Base-by-base conservation (phyloP, 1,140 invertebrate genomes). In the Solenopsis invicta region DNA sequence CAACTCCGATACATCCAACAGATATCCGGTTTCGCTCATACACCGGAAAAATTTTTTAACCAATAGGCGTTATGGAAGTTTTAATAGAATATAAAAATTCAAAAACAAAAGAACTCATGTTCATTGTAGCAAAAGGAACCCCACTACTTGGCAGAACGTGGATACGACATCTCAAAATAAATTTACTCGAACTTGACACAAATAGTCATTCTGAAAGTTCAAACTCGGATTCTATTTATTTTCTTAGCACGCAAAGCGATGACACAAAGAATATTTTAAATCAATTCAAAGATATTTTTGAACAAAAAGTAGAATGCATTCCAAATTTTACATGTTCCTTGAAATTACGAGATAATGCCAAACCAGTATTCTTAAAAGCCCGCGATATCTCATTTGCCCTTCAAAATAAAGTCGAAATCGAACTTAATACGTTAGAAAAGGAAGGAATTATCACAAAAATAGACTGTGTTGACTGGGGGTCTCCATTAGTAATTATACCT, bases 11-110 rank as follows among this genome's bases (percentile, higher is more conserved):
- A 16, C 54, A 56, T 8, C 54, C 54, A 21, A 56, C 54, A 21
- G 8, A 56, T 56, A 56, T 56, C 5, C 54, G 54, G n/a, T 56
- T 56, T 6, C 54, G 54, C 21, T 56, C 54, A 0, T 56, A 56
- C n/a, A 56, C 54, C n/a, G 54, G 54, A 56, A n/a, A 56, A 56
- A 56, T 56, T 6, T 56, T 56, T 56, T n/a, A 56, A 56, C 54
- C 54, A 56, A 1, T 56, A 6, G 54, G 54, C 6, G 54, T 56
- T 56, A 6, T 56, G 5, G 5, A 56, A 56, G 18, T 56, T 6
- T n/a, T n/a, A 21, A 56, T 56, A 21, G n/a, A 56, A 56, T 56
- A 21, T 56, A 56, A 18, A 54, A 8, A 54, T 1, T 16, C 13
- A 3, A 18, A 54, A 54, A 6, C 52, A 54, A 54, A 54, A 2